Percentiles rank a stretch among this genome's conserved stretches.
phyloP scores from a whole-genome alignment of 2,113 vertebrate species.

The Synodontis membranacea region DNA sequence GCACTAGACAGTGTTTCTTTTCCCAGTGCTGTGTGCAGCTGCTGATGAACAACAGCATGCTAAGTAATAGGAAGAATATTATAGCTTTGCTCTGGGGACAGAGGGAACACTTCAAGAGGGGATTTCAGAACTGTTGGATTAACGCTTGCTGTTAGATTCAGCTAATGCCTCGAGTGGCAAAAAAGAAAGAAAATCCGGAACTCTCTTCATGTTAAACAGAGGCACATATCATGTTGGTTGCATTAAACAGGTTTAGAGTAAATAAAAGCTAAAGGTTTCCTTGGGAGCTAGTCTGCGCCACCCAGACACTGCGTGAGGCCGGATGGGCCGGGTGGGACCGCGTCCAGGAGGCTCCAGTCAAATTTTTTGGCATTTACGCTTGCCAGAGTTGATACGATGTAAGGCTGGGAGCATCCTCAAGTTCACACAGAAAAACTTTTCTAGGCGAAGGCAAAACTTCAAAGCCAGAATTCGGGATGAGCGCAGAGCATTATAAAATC shows the following conservation, averaged over 20 bases:
- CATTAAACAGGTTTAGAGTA: conserved; percentile 70
- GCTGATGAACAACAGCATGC: conserved; percentile 41
- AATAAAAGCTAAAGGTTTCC: conserved; percentile 67
- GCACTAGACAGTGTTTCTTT: conserved; percentile 29
- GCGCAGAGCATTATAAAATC: conserved; percentile 10
- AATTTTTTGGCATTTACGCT: conserved; percentile 58
- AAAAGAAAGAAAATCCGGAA: conserved; percentile 34
- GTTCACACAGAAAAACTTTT: conserved; percentile 55
- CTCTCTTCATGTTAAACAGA: conserved; percentile 62
- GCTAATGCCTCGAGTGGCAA: conserved; percentile 58
- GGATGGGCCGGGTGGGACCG: conserved; percentile 54
- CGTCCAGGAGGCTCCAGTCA: conserved; percentile 63
- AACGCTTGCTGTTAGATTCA: conserved; percentile 51
- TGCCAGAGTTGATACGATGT: conserved; percentile 58
- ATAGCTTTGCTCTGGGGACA: conserved; percentile 45
- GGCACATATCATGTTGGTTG: conserved; percentile 67
- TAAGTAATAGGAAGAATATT: conserved; percentile 39
- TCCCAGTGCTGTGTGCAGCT: conserved; percentile 30
- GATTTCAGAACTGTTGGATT: conserved; percentile 41
- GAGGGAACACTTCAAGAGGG: conserved; percentile 37
- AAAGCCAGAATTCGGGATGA: conserved; percentile 35
- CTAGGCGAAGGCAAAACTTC: conserved; percentile 14
- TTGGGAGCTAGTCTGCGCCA: conserved; percentile 54
- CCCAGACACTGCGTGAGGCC: conserved; percentile 47
- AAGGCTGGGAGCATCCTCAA: conserved; percentile 54